Conservation (phyloP, 2,888 invertebrate genomes). For the Heliconius sara region DNA sequence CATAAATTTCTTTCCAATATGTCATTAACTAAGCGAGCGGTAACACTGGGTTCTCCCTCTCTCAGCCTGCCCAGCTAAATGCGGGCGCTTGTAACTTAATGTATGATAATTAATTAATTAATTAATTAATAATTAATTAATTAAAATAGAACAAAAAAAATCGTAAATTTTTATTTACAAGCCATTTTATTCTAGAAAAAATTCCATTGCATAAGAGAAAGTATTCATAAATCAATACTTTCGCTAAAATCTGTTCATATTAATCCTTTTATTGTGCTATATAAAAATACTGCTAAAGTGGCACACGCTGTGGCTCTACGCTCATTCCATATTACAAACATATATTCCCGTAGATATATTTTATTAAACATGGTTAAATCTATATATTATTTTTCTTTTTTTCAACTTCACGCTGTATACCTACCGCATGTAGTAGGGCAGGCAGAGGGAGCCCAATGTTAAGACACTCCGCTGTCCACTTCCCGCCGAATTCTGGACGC, state of each 20-base stretch:
- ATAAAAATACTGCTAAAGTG: neutral
- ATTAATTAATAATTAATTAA: no score
- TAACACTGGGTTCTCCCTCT: no score
- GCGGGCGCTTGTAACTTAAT: no score
- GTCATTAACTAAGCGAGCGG: neutral
- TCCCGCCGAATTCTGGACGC: no score
- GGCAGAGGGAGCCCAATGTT: no score
- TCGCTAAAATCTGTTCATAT: neutral
- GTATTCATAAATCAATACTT: slow-evolving; percentile 1
- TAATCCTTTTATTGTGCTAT: no score
- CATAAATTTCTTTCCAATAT: neutral
- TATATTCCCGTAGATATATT: neutral
- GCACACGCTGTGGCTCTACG: neutral
- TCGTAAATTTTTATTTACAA: neutral
- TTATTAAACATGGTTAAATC: neutral
- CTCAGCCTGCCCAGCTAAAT: no score
- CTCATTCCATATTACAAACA: neutral
- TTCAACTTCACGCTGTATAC: no score
- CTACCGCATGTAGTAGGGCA: no score
- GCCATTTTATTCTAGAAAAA: neutral
- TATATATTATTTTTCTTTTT: no score
- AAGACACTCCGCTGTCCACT: no score
- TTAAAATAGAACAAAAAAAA: neutral
- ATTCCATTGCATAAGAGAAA: neutral
- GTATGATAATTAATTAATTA: no score